Conservation (phyloP, 2,888 invertebrate species). For the Pterostichus niger region DNA sequence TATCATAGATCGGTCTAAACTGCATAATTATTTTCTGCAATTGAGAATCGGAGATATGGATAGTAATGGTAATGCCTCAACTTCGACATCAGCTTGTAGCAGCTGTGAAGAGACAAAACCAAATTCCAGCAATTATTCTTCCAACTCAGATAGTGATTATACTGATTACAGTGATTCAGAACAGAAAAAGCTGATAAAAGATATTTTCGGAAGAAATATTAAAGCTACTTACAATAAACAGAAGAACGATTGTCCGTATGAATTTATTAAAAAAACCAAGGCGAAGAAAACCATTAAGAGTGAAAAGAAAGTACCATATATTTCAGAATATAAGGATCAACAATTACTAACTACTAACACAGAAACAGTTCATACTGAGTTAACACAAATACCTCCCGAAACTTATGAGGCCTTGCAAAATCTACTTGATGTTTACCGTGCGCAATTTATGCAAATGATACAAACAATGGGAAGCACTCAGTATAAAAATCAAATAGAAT, state of each 20-base stretch:
- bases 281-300: background rate
- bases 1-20: conserved; percentile 94
- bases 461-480: conserved; percentile 87
- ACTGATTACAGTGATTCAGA: background rate
- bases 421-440: conserved; percentile 87
- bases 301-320: background rate
- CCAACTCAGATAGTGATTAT: background rate
- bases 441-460: conserved; percentile 88
- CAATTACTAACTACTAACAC: background rate
- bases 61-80: background rate
- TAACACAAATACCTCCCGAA: conserved; percentile 83
- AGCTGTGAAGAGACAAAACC: background rate
- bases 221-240: no score
- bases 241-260: background rate
- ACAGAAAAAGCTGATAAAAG: no score
- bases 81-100: background rate
- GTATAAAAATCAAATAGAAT: conserved; percentile 83
- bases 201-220: no score
- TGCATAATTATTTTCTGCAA: conserved; percentile 94
- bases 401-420: conserved; percentile 90
- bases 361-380: conserved; percentile 74
- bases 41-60: conserved; percentile 78
- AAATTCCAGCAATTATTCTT: background rate
- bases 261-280: background rate
- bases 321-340: background rate